Conservation (phyloP, 2,113 vertebrate species). For the Naja naja region DNA sequence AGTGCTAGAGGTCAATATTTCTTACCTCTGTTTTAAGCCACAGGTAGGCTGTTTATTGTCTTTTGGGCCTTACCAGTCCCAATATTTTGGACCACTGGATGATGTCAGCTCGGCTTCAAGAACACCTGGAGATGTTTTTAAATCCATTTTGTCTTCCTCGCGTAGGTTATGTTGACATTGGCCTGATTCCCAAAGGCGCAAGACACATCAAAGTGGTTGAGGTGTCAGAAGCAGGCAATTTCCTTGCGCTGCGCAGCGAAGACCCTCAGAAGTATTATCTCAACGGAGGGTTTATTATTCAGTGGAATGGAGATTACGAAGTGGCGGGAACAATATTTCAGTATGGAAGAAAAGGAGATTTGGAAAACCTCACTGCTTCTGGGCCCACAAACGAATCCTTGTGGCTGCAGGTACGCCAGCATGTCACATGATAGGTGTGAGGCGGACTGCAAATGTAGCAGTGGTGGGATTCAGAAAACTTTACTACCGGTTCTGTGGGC, state of each 20-base stretch:
- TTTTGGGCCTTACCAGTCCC: background rate
- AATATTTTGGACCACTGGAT: background rate
- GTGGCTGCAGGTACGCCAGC: slow-evolving; percentile 85
- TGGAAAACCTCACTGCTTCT: slow-evolving; percentile 90
- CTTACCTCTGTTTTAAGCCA: background rate
- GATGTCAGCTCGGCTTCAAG: background rate
- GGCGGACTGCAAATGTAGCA: no score
- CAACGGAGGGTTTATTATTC: slow-evolving; percentile 95
- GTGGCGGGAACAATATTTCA: slow-evolving; percentile 87
- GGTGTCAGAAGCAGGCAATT: slow-evolving; percentile 89
- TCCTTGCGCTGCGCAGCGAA: slow-evolving; percentile 85
- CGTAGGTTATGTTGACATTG: slow-evolving; percentile 90
- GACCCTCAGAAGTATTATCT: slow-evolving; percentile 87
- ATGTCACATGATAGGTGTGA: background rate
- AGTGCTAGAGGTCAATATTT: background rate
- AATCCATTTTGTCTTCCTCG: background rate
- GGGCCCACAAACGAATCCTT: slow-evolving; percentile 89
- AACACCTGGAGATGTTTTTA: background rate
- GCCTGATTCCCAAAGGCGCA: slow-evolving; percentile 90
- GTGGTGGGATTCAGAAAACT: no score
- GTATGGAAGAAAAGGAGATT: slow-evolving; percentile 88
- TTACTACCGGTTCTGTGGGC: no score
- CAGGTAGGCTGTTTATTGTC: background rate
- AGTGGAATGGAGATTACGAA: slow-evolving; percentile 96
- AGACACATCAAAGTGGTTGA: slow-evolving; percentile 90